Conservation (phyloP, 2,888 invertebrate genomes). For the Ophioninae sp. region DNA sequence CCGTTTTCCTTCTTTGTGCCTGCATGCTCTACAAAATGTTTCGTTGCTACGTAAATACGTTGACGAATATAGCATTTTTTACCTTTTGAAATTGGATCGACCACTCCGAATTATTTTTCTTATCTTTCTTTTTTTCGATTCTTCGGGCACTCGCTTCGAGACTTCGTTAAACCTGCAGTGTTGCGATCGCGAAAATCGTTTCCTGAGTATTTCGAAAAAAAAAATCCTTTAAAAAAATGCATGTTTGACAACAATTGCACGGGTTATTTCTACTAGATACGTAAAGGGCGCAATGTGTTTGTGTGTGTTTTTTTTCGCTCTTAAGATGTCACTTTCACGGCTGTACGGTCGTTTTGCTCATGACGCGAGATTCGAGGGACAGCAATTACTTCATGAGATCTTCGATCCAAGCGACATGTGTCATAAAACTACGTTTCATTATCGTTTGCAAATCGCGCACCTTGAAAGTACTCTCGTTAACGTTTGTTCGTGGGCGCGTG, state of each 20-base stretch:
- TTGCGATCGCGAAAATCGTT: neutral
- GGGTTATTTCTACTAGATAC: constrained; percentile 16
- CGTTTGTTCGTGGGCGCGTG: constrained; percentile 2
- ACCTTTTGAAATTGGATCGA: constrained; percentile 15
- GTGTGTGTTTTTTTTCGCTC: neutral
- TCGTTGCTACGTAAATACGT: constrained; percentile 53
- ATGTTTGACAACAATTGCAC: no score
- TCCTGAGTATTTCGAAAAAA: neutral
- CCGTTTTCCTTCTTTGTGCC: constrained; percentile 23
- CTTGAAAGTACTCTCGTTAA: constrained; percentile 24
- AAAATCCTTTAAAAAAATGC: constrained; percentile 10
- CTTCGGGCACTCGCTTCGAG: constrained; percentile 49
- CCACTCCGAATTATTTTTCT: constrained; percentile 7
- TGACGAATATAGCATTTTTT: constrained; percentile 43
- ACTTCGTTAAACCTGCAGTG: constrained; percentile 15
- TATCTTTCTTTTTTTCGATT: constrained; percentile 6
- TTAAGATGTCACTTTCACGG: constrained; percentile 61
- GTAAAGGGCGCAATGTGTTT: constrained; percentile 29
- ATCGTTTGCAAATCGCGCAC: neutral
- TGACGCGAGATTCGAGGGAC: constrained; percentile 42
- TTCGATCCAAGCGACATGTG: neutral
- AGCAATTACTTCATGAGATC: constrained; percentile 40
- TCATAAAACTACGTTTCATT: neutral
- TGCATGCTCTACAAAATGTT: constrained; percentile 53
- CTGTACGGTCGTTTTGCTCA: constrained; percentile 53